Evolutionary conservation across 2,888 invertebrate genomes (phyloP).

Genomic region (Drosophila sordidula): DNA sequence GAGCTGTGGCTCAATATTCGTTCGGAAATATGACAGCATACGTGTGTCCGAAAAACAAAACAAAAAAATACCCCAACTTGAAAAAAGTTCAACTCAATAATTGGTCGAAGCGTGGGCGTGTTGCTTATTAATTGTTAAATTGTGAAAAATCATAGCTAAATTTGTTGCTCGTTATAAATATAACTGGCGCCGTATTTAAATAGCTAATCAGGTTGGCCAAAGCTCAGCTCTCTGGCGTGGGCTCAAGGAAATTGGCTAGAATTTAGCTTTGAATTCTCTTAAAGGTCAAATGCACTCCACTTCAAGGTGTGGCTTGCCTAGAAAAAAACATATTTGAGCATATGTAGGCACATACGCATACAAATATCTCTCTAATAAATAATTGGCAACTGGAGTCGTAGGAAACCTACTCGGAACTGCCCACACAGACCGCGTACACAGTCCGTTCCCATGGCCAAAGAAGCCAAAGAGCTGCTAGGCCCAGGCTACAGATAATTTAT

Average conservation of each 20-base stretch:
- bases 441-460: slow-evolving; percentile 51
- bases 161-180: slow-evolving; percentile 11
- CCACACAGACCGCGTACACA: slow-evolving; percentile 56
- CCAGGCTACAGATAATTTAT: slow-evolving; percentile 32
- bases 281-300: slow-evolving; percentile 48
- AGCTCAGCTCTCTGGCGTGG: slow-evolving; percentile 36
- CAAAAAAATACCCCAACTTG: slow-evolving; percentile 9
- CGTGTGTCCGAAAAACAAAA: slow-evolving; percentile 58
- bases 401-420: slow-evolving; percentile 51
- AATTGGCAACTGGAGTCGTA: slow-evolving; percentile 52
- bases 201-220: slow-evolving; percentile 40
- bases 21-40: slow-evolving; percentile 69
- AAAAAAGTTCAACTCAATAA: slow-evolving; percentile 22
- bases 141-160: slow-evolving; percentile 33
- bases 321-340: slow-evolving; percentile 1
- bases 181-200: slow-evolving; percentile 50
- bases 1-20: slow-evolving; percentile 26
- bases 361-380: slow-evolving; percentile 29
- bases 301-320: slow-evolving; percentile 35
- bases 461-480: slow-evolving; percentile 16
- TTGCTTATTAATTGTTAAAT: slow-evolving; percentile 65
- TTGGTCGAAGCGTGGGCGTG: slow-evolving; percentile 56
- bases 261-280: slow-evolving; percentile 33
- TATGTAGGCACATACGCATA: slow-evolving; percentile 24
- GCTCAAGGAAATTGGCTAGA: slow-evolving; percentile 22